Base-by-base conservation (phyloP, 2,888 invertebrate species). In the Trileptium ribeirensis region DNA sequence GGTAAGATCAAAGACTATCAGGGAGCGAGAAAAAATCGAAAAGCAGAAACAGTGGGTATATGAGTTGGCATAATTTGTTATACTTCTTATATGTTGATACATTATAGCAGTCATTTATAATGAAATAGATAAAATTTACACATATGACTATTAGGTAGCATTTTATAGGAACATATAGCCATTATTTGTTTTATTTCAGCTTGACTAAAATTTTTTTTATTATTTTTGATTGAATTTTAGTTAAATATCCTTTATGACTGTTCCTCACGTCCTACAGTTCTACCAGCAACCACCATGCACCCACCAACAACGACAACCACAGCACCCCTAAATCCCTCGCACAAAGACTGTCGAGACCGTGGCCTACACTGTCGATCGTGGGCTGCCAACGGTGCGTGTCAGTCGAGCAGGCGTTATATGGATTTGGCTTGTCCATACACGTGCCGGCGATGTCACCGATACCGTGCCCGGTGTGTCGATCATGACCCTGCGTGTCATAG, bases 241-340 rank as follows among this genome's bases (percentile, higher is more conserved):
- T n/a, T n/a, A n/a, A 75, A 75, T 36, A 75, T 33, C 24, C 77
- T 75, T 8, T 75, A 75, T 36, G 36, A n/a, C 36, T 75, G 77
- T 75, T 36, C 77, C 33, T 33, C 77, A 51, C 8, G 8, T 8
- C 51, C 51, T 15, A 51, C 51, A 51, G 24, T 51, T 15, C 24
- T 51, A 15, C 51, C 51, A 8, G n/a, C n/a, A n/a, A 51, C 51
- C 8, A 51, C 51, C 8, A 8, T 51, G 8, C 8, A 8, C 8
- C 51, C 51, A 24, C 24, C 51, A 8, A 51, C 51, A 51, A 51
- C 51, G 24, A 51, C 51, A 8, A 51, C 51, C 51, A 8, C 51
- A 51, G 51, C 51, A 15, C 51, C 51, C 8, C 8, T 51, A 8
- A 24, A 51, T 8, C n/a, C n/a, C n/a, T n/a, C n/a, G n/a, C n/a